Evolutionary conservation across 2,113 vertebrate genomes (phyloP).

Genomic region (Pteruthius melanotis): DNA sequence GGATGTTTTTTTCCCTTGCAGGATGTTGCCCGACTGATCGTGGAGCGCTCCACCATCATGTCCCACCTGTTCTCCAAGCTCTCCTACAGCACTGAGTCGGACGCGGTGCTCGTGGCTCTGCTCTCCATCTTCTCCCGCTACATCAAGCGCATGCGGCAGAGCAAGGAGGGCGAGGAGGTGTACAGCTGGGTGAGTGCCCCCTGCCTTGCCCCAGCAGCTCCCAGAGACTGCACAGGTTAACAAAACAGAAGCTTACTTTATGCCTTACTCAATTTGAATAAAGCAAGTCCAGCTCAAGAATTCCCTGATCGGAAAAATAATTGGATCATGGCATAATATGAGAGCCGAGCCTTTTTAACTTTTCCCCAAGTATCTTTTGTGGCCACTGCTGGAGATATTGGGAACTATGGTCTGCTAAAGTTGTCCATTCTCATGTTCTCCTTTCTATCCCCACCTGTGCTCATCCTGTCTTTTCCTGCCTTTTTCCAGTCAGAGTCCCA

Average conservation of each 20-base stretch:
- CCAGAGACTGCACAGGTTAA: not conserved
- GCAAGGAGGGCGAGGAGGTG: constrained; percentile 95
- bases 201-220: not conserved
- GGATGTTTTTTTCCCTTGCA: constrained; percentile 4
- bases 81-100: constrained; percentile 80
- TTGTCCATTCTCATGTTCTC: not conserved
- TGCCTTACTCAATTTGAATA: not conserved
- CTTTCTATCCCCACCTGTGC: not conserved
- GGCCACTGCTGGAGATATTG: not conserved
- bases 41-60: constrained; percentile 99
- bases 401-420: not conserved
- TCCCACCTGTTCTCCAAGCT: constrained; percentile 93
- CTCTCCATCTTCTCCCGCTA: constrained; percentile 90
- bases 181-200: constrained; percentile 91
- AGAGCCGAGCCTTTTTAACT: not conserved
- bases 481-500: constrained; percentile 89
- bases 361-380: not conserved
- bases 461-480: not conserved
- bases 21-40: constrained; percentile 93
- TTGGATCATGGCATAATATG: not conserved
- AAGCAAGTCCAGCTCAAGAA: not conserved
- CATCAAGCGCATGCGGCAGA: constrained; percentile 92
- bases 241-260: not conserved
- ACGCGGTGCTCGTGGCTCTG: constrained; percentile 88
- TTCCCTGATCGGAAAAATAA: not conserved